These are phyloP conservation scores for Salvator merianae DNA, from an alignment of 2,113 vertebrate species.

Conservation along the genomic window DNA sequence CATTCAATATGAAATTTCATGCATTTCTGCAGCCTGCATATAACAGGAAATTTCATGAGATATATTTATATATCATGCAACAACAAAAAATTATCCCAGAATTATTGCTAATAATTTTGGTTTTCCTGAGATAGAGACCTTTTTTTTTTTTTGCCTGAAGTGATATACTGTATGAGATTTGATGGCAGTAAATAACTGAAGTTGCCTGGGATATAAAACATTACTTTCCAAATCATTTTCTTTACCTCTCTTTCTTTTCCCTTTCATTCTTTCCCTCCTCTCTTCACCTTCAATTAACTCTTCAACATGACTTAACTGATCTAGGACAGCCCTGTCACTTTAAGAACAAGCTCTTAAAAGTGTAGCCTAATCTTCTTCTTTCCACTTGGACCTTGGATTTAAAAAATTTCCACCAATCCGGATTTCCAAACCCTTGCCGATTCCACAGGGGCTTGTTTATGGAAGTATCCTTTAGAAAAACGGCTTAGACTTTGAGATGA, in stretches of 20 bases:
- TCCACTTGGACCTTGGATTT: constrained; percentile 81
- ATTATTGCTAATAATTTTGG: background rate
- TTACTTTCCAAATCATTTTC: constrained; percentile 8
- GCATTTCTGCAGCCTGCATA: background rate
- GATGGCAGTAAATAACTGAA: constrained; percentile 27
- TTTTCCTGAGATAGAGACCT: background rate
- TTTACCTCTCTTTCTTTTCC: constrained; percentile 45
- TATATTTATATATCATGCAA: background rate
- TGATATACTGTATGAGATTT: background rate
- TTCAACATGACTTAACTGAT: constrained; percentile 50
- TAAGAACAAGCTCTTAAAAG: constrained; percentile 76
- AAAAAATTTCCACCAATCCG: constrained; percentile 83
- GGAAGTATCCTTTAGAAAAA: constrained; percentile 94
- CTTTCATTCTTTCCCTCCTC: constrained; percentile 32
- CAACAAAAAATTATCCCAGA: background rate
- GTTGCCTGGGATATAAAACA: background rate
- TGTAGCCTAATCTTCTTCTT: constrained; percentile 83
- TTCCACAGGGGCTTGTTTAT: constrained; percentile 89
- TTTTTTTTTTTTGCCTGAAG: accelerated
- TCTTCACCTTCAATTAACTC: constrained; percentile 39
- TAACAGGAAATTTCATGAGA: background rate
- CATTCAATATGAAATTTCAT: background rate
- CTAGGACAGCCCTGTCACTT: constrained; percentile 78
- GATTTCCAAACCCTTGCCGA: constrained; percentile 87
- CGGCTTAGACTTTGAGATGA: constrained; percentile 92